Evolutionary conservation across 2,888 invertebrate species (phyloP).

Genomic region (Troilus luridus): DNA sequence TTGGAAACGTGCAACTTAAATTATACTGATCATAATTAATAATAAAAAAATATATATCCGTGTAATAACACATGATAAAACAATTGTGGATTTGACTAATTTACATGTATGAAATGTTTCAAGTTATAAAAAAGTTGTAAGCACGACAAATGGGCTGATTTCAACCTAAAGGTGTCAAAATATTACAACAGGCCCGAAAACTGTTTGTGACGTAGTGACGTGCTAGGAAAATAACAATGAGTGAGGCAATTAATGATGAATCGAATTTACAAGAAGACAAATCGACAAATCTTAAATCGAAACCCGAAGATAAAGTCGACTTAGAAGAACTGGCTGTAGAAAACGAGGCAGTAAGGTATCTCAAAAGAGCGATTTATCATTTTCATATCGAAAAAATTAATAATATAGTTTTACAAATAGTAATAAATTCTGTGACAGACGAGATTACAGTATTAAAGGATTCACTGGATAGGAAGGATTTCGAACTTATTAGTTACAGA

Average conservation of each 20-base stretch:
- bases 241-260: neutral
- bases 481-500: neutral
- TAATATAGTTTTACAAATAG: neutral
- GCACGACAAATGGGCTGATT: neutral
- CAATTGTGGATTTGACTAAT: neutral
- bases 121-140: too few species aligned
- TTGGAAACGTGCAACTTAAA: too few species aligned
- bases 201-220: neutral
- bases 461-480: neutral
- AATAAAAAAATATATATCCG: neutral
- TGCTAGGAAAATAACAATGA: neutral
- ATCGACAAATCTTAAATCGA: neutral
- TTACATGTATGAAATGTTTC: neutral
- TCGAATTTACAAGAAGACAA: neutral
- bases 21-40: too few species aligned
- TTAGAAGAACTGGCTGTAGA: neutral
- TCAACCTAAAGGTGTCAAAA: neutral
- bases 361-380: neutral
- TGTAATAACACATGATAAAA: slow-evolving; percentile 2
- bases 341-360: neutral
- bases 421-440: neutral
- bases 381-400: neutral
- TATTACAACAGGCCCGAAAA: neutral
- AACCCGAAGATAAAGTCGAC: neutral
- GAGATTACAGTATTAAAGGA: neutral